These are phyloP conservation scores for Nomada flava DNA, from an alignment of 2,888 invertebrate genomes.

Conservation along the genomic window DNA sequence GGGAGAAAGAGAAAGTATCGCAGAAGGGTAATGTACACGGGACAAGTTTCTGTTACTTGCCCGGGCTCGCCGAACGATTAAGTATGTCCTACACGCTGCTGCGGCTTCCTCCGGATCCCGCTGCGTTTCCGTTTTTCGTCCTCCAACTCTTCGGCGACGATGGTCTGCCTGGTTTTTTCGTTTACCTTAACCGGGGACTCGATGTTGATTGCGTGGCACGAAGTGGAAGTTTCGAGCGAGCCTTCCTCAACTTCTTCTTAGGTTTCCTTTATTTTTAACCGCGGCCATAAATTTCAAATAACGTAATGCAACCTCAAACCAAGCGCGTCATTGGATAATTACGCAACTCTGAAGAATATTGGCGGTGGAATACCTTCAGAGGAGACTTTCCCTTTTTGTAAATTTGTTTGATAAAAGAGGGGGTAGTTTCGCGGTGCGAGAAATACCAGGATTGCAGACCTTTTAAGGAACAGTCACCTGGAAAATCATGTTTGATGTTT, in stretches of 20 bases:
- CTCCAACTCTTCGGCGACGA: background rate
- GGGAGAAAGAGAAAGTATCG: constrained; percentile 5
- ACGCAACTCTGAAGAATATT: no score
- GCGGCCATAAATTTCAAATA: no score
- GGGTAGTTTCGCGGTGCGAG: no score
- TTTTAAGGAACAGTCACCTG: no score
- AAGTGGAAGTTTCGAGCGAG: constrained; percentile 38
- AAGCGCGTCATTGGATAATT: no score
- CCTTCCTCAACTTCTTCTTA: constrained; percentile 20
- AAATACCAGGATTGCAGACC: no score
- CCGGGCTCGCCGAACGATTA: constrained; percentile 58
- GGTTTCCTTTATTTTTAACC: background rate
- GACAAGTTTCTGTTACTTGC: constrained; percentile 59
- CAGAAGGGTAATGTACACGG: constrained; percentile 31
- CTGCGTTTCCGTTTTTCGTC: constrained; percentile 50
- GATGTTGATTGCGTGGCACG: constrained; percentile 50
- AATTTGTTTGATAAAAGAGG: no score
- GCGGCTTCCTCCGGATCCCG: constrained; percentile 31
- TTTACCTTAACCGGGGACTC: constrained; percentile 51
- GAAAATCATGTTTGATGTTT: no score
- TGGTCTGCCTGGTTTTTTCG: constrained; percentile 16
- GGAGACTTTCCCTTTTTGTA: no score
- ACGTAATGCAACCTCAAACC: no score
- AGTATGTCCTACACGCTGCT: constrained; percentile 52
- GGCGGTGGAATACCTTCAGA: no score